Percentiles rank a stretch among this genome's conserved stretches.
Evolutionary conservation across 2,113 vertebrate genomes (phyloP).

Genomic region (Silurus glanis): DNA sequence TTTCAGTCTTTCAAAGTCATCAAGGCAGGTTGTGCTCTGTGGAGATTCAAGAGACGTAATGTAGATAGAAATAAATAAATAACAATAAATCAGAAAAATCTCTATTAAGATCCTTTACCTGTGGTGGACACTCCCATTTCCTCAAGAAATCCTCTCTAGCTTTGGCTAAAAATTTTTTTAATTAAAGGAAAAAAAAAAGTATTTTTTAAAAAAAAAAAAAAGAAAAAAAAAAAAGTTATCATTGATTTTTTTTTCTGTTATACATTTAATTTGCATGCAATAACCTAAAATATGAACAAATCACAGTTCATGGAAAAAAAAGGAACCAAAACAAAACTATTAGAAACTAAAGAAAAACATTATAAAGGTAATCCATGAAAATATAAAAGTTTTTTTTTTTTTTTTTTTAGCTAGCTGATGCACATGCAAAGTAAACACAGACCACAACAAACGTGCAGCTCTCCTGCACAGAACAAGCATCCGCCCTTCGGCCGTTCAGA

Average conservation of each 20-base stretch:
- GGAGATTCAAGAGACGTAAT: conserved; percentile 44
- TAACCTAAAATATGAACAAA: background rate
- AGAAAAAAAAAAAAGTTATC: conserved; percentile 2
- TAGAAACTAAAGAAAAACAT: no score
- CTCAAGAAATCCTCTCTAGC: conserved; percentile 99
- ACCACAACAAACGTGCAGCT: conserved; percentile 59
- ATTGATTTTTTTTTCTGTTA: background rate
- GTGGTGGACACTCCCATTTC: conserved; percentile 97
- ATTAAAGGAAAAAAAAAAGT: conserved; percentile 71
- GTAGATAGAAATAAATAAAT: no score
- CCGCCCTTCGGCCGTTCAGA: conserved; percentile 77
- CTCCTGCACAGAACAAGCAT: conserved; percentile 70
- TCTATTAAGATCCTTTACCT: conserved; percentile 72
- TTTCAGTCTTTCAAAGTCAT: conserved; percentile 97
- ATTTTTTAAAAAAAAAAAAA: no score
- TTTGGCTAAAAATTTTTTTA: conserved; percentile 99
- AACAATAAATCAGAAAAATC: background rate
- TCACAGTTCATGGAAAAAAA: background rate
- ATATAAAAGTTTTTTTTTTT: background rate
- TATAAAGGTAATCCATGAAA: background rate
- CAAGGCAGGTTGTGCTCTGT: conserved; percentile 91
- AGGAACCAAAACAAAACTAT: background rate
- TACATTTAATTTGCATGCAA: background rate
- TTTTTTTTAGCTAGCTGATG: background rate
- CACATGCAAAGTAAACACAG: conserved; percentile 46